Percentiles rank a stretch among this genome's conserved stretches.
Evolutionary conservation across 2,113 vertebrate species (phyloP).

Genomic region (Ancistrus triradiatus): DNA sequence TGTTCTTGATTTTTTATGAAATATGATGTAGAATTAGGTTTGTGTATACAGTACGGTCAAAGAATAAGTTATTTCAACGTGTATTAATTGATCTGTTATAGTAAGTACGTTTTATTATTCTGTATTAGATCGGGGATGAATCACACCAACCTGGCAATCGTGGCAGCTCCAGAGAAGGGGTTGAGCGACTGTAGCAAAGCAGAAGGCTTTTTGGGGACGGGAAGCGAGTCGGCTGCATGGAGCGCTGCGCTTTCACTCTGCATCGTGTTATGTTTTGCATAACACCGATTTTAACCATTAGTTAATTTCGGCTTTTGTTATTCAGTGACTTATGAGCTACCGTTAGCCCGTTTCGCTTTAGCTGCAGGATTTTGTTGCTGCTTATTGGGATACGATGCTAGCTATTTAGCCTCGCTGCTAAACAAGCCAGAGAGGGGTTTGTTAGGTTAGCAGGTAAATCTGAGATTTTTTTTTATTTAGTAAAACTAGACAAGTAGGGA

Average conservation of each 20-base stretch:
- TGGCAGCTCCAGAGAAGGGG: constrained; percentile 17
- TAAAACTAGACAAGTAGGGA: no score
- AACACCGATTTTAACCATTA: not conserved
- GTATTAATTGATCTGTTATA: no score
- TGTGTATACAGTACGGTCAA: no score
- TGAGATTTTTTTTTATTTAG: not conserved
- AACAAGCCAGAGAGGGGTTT: not conserved
- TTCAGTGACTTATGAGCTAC: not conserved
- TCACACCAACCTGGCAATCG: not conserved
- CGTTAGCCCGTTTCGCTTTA: not conserved
- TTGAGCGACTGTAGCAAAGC: constrained; percentile 36
- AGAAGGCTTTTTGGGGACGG: constrained; percentile 34
- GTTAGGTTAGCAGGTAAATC: no score
- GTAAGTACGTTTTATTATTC: no score
- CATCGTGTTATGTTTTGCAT: constrained; percentile 2
- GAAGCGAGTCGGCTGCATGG: constrained; percentile 43
- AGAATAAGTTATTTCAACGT: no score
- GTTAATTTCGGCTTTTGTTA: not conserved
- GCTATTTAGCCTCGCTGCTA: constrained; percentile 43
- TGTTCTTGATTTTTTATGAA: no score
- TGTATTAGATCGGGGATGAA: no score
- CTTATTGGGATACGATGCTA: constrained; percentile 33
- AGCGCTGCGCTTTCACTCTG: constrained; percentile 31
- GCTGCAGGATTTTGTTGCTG: constrained; percentile 34
- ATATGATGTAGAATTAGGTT: no score